These are phyloP conservation scores for Xyrichtys novacula DNA, from an alignment of 2,797 vertebrate genomes.

Conservation along the genomic window DNA sequence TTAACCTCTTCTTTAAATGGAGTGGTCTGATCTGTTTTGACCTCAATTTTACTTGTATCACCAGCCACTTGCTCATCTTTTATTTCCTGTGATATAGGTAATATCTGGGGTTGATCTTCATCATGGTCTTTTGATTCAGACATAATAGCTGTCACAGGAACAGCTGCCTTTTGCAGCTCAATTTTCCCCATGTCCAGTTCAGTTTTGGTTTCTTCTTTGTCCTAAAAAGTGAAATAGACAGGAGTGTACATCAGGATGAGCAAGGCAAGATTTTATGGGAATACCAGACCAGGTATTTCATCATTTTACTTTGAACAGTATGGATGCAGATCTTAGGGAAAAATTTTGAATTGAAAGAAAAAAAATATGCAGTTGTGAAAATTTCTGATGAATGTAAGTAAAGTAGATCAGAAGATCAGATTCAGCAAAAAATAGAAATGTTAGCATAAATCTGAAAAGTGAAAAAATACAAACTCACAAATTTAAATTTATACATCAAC, in stretches of 20 bases:
- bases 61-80: constrained; percentile 73
- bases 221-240: constrained; percentile 49
- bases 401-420: no score
- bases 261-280: background rate
- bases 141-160: constrained; percentile 15
- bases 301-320: background rate
- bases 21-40: constrained; percentile 56
- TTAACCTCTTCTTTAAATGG: constrained; percentile 58
- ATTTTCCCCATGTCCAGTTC: constrained; percentile 6
- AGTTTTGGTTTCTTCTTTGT: constrained; percentile 41
- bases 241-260: background rate
- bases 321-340: no score
- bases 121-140: constrained; percentile 58
- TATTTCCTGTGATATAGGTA: constrained; percentile 82
- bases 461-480: no score
- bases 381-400: no score
- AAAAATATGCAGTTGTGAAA: no score
- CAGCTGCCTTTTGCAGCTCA: constrained; percentile 26
- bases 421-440: no score
- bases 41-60: constrained; percentile 71
- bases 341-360: no score
- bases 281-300: background rate
- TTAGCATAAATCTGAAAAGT: no score
- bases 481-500: no score
- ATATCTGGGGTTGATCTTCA: constrained; percentile 82